Evolutionary conservation across 2,888 invertebrate species (phyloP), one percentile per base, ranked within the genome.

Genomic region (Hyles lineata): DNA sequence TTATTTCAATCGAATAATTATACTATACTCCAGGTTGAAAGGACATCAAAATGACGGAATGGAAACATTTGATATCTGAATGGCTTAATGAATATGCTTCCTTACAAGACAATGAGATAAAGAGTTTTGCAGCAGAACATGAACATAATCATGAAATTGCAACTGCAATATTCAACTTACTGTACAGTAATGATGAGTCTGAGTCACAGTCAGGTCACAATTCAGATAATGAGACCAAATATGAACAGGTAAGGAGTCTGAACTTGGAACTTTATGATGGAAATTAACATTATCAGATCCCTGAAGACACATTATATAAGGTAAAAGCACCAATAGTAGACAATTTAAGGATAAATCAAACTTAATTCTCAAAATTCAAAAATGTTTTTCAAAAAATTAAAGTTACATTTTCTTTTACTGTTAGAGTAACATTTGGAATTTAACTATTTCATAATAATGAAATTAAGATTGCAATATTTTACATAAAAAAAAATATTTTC

Each of bases 81-180:
- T 98, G 98, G 98, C 92, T 98, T 80, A 95, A 96, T 81, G 98
- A 98, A 87, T 98, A 96, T 92, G 96, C 96, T 76, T 94, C 96
- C 70, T 90, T 97, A 76, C 96, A 97, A 84, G 96, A 97, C 72
- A 96, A 96, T 78, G 98, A 98, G 89, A 93, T 97, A 75, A 96
- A 96, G 85, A 96, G 97, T 73, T 98, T 97, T 93, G 96, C 97
- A 58, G 96, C 96, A 50, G 97, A 97, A 85, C 96, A 98, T 88
- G 97, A 97, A 84, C 96, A 97, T 82, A 98, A 98, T 89, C 96
- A 97, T 88, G 98, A 98, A 91, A 96, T 98, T 76, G 97, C 98
- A 78, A 96, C 97, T 82, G 97, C 98, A 71, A 95, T 98, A 76
- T 97, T 97, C 84, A 96, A 96, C 80, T 95, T 98, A 71, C 95